phyloP scores from a whole-genome alignment of 2,113 vertebrate genomes.

The Uria aalge region DNA sequence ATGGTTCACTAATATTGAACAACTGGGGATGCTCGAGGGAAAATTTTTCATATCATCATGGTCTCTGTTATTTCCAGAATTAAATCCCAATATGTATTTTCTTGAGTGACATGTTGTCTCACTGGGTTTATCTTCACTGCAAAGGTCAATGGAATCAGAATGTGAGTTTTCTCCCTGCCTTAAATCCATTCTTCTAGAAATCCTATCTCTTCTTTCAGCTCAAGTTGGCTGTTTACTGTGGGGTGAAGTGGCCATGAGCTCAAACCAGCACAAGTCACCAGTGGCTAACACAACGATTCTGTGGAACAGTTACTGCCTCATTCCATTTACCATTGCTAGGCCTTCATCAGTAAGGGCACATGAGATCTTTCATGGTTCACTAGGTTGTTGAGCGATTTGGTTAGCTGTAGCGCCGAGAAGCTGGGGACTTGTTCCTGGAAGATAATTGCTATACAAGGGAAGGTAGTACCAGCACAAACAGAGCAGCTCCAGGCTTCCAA shows the following conservation, averaged over 20 bases:
- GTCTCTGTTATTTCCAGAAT: not conserved
- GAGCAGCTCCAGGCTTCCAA: not conserved
- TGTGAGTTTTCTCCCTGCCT: not conserved
- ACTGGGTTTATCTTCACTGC: not conserved
- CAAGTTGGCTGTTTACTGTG: not conserved
- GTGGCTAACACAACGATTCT: not conserved
- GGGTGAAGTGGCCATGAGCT: not conserved
- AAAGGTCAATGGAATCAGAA: not conserved
- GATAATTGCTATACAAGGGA: not conserved
- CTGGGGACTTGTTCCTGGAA: rapidly evolving
- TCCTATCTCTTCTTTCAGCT: not conserved
- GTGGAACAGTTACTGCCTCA: not conserved
- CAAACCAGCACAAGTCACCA: not conserved
- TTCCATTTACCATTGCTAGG: not conserved
- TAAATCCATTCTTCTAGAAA: not conserved
- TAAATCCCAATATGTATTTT: not conserved
- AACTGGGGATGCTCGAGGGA: not conserved
- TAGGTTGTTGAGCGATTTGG: not conserved
- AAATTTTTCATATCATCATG: not conserved
- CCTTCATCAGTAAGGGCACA: not conserved
- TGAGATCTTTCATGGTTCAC: not conserved
- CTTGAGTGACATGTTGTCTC: not conserved
- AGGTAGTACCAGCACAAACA: not conserved
- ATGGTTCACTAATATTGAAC: not conserved
- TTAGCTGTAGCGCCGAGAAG: not conserved